Evolutionary conservation across 2,797 vertebrate genomes (phyloP).

Genomic region (Rhabdomys pumilio): DNA sequence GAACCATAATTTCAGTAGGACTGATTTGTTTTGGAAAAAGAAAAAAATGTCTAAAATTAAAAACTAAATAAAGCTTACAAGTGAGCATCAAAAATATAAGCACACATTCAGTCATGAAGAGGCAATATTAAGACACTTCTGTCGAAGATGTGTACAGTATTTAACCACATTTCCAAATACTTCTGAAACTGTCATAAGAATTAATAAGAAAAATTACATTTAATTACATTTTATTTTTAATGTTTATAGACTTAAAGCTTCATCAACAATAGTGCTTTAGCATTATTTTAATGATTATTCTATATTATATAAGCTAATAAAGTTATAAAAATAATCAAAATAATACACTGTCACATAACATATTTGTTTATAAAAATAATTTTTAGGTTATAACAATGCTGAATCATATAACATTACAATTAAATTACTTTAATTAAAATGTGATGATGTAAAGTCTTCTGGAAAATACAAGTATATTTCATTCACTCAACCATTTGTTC

Average conservation of each 20-base stretch:
- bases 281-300: conserved; percentile 3
- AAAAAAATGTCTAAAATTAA: conserved; percentile 59
- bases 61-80: background rate
- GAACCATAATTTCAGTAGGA: conserved; percentile 49
- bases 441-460: conserved; percentile 12
- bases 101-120: conserved; percentile 17
- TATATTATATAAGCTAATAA: conserved; percentile 10
- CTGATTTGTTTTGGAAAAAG: conserved; percentile 47
- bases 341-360: background rate
- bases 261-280: background rate
- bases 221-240: conserved; percentile 47
- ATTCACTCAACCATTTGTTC: background rate
- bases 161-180: conserved; percentile 28
- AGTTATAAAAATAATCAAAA: conserved; percentile 49
- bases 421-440: conserved; percentile 44
- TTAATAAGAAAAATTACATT: conserved; percentile 33
- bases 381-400: conserved; percentile 45
- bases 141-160: conserved; percentile 1
- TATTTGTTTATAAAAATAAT: conserved; percentile 51
- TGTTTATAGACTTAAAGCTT: background rate
- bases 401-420: conserved; percentile 33
- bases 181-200: background rate
- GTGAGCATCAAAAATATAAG: background rate
- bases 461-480: conserved; percentile 21
- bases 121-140: background rate